Conservation (phyloP, 2,888 invertebrate genomes). For the Arctia plantaginis region DNA sequence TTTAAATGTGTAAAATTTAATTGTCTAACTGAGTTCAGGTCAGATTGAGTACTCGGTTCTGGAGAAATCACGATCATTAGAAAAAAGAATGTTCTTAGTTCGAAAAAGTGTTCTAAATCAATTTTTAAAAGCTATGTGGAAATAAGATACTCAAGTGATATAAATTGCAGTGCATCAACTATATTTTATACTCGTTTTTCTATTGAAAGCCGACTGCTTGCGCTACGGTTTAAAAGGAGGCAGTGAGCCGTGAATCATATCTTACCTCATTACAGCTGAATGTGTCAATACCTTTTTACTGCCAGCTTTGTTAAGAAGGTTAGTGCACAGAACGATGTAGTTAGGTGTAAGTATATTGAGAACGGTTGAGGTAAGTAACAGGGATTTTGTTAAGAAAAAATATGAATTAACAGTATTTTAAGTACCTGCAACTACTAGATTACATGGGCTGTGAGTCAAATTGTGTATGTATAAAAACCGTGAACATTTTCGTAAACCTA, state of each 20-base stretch:
- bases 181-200: constrained; percentile 12
- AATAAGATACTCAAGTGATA: constrained; percentile 15
- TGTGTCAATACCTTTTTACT: constrained; percentile 36
- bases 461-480: too few relatives aligned
- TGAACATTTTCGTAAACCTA: too few relatives aligned
- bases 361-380: not conserved
- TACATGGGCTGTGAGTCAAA: too few relatives aligned
- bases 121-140: not conserved
- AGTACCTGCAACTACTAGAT: too few relatives aligned
- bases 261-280: constrained; percentile 66
- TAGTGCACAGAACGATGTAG: constrained; percentile 1
- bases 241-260: constrained; percentile 62
- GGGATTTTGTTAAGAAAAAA: not conserved
- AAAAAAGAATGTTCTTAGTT: not conserved
- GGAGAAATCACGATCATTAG: not conserved
- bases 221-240: constrained; percentile 38
- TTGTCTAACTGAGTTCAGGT: not conserved
- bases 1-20: too few relatives aligned
- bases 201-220: constrained; percentile 18
- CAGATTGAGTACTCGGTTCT: not conserved
- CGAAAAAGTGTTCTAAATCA: not conserved
- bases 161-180: constrained; percentile 7
- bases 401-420: too few relatives aligned
- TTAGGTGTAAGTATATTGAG: not conserved
- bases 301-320: constrained; percentile 15